Evolutionary conservation across 2,888 invertebrate species (phyloP).

Genomic region (Glyphotaelius pellucidus): DNA sequence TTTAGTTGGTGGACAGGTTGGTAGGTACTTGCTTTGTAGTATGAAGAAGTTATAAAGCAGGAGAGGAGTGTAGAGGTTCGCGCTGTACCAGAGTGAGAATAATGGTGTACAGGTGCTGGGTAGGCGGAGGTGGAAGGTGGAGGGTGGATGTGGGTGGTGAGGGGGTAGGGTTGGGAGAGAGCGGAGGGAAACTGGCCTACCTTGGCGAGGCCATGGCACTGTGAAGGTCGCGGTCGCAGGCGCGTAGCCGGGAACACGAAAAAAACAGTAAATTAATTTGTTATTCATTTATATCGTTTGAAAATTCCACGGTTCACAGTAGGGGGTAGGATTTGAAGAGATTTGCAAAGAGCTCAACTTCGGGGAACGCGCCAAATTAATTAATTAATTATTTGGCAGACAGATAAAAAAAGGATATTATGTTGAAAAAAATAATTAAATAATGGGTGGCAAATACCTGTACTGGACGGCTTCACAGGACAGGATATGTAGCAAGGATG

Average conservation of each 20-base stretch:
- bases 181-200: conserved; percentile 13
- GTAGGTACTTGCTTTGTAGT: background rate
- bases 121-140: background rate
- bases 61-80: background rate
- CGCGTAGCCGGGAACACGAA: background rate
- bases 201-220: conserved; percentile 33
- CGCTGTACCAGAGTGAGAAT: conserved; percentile 2
- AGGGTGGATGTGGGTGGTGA: background rate
- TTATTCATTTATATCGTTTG: background rate
- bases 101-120: background rate
- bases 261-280: background rate
- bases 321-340: background rate
- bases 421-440: too few relatives aligned
- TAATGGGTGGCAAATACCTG: background rate
- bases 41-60: background rate
- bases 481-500: background rate
- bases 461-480: background rate
- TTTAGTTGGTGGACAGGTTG: background rate
- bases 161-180: background rate
- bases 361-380: background rate
- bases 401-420: background rate
- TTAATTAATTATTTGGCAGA: background rate
- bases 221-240: conserved; percentile 25
- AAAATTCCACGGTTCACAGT: background rate
- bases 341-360: background rate